A percentile compares a stretch with the other conserved stretches of the same genome.
Conservation (phyloP, 2,888 invertebrate genomes). For the Nineta flava region DNA sequence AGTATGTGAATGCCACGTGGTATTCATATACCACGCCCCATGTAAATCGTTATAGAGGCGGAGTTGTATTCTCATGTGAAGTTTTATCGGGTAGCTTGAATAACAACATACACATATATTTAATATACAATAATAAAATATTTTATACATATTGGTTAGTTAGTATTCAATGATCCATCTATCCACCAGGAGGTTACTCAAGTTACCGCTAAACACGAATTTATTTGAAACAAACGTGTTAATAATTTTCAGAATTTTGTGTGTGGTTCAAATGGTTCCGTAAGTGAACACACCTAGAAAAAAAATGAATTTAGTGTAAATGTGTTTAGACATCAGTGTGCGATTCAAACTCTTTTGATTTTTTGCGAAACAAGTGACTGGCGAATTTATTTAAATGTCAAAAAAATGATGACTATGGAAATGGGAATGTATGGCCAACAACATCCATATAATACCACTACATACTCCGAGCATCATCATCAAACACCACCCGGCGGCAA, state of each 20-base stretch:
- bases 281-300: no score
- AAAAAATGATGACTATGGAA: constrained; percentile 62
- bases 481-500: constrained; percentile 18
- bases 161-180: no score
- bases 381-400: no score
- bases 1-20: constrained; percentile 15
- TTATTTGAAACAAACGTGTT: no score
- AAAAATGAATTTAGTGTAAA: no score
- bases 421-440: constrained; percentile 62
- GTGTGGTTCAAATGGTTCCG: no score
- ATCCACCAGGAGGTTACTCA: no score
- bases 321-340: no score
- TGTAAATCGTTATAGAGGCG: background rate
- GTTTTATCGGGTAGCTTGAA: background rate
- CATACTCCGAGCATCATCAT: constrained; percentile 24
- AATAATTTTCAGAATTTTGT: no score
- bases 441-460: constrained; percentile 25
- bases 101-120: background rate
- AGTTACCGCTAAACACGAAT: no score
- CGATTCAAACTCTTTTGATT: no score
- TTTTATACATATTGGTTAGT: background rate
- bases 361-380: no score
- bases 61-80: background rate
- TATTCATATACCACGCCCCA: constrained; percentile 15
- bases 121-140: background rate